Evolutionary conservation across 2,888 invertebrate species (phyloP), one percentile per base, ranked within the genome.

Genomic region (Noctua janthina): DNA sequence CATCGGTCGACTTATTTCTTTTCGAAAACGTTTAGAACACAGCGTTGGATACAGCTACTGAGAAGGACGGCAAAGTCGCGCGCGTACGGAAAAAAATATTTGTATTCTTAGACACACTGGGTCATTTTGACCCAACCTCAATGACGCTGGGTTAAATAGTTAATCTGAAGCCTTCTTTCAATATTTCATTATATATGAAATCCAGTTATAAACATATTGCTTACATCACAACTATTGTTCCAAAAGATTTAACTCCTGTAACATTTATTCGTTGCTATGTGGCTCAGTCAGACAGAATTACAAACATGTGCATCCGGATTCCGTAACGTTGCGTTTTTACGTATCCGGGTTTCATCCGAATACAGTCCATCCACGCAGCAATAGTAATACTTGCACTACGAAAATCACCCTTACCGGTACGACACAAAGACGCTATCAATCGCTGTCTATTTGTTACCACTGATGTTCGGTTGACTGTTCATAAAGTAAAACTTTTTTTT

Each of bases 291-390:
- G n/a, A 64, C 56, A 51, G 4, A 17, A 29, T 49, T 23, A 69
- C 17, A 67, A 51, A 20, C 76, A 70, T 76, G 0, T 20, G 10
- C 46, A 49, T 56, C 76, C 76, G 35, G 35, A 71, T 76, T 43
- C 15, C 54, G 43, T 29, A 39, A 29, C 11, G 51, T 79, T 68
- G 43, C 59, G 67, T 29, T 20, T 59, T 75, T 64, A 49, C 20
- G 59, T 43, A 49, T 59, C 66, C 43, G 8, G 23, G 10, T 67
- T 72, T 29, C 35, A 6, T 59, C 13, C n/a, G 29, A 62, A n/a
- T 59, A n/a, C 62, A 62, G n/a, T 15, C 62, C 2, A 7, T 62
- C 59, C 5, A n/a, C 13, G 13, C 59, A 62, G 11, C 35, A 39
- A 11, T 20, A 35, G 35, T 64, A 64, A 39, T 66, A 39, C 10